Evolutionary conservation across 1,140 invertebrate species (phyloP).

Genomic region (Drosophila trapezifrons): DNA sequence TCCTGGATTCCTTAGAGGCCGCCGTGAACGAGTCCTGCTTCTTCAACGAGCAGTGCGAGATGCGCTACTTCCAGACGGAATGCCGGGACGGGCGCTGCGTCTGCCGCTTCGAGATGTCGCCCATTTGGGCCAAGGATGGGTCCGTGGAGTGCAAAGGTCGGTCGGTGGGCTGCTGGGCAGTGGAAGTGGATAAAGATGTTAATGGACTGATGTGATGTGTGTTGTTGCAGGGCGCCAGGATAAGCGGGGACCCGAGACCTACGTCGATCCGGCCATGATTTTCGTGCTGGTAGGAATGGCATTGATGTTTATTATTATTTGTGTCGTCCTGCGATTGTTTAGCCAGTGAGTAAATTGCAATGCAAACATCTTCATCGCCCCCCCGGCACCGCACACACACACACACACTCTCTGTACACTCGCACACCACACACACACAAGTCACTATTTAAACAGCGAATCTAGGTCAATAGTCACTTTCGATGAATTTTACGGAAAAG

Average conservation of each 20-base stretch:
- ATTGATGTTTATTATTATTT: conserved; percentile 97
- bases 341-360: conserved; percentile 91
- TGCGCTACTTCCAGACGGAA: conserved; percentile 88
- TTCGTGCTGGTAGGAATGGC: conserved; percentile 94
- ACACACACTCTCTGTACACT: not conserved
- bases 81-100: conserved; percentile 90
- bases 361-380: conserved; percentile 66
- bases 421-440: conserved; percentile 1
- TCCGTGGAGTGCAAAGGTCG: conserved; percentile 89
- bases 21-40: conserved; percentile 91
- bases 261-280: conserved; percentile 95
- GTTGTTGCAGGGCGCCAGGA: conserved; percentile 70
- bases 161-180: conserved; percentile 40
- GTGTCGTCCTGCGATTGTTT: conserved; percentile 95
- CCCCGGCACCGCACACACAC: conserved; percentile 13
- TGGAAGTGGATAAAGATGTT: conserved; percentile 8
- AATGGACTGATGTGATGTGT: conserved; percentile 51
- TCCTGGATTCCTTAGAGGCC: conserved; percentile 85
- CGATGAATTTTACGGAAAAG: not conserved
- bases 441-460: conserved; percentile 27
- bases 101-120: conserved; percentile 90
- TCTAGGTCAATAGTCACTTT: conserved; percentile 27
- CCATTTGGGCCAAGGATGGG: conserved; percentile 88
- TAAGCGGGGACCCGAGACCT: conserved; percentile 84
- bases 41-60: conserved; percentile 93